These are phyloP conservation scores for Rhinella marina DNA, from an alignment of 2,797 vertebrate species.

Conservation along the genomic window DNA sequence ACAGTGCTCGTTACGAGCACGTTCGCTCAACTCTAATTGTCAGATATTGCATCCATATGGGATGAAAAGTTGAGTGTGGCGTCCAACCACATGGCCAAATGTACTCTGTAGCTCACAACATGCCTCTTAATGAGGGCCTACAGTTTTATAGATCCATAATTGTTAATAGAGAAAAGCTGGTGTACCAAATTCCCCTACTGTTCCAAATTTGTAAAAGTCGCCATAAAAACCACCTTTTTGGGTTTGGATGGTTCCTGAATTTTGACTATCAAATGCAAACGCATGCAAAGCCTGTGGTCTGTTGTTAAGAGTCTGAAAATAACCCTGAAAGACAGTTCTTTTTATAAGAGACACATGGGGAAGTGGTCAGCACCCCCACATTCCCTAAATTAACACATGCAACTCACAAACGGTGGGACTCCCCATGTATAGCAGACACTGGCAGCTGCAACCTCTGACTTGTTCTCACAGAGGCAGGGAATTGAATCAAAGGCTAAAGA, in stretches of 20 bases:
- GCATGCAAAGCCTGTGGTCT: background rate
- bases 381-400: constrained; percentile 69
- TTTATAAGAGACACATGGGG: constrained; percentile 39
- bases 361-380: constrained; percentile 24
- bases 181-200: background rate
- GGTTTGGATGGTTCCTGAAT: background rate
- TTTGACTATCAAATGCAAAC: background rate
- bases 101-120: background rate
- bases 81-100: background rate
- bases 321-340: constrained; percentile 1
- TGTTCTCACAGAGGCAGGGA: constrained; percentile 74
- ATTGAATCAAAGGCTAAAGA: constrained; percentile 78
- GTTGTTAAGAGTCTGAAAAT: background rate
- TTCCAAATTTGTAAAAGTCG: background rate
- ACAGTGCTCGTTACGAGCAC: no score
- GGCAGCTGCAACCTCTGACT: constrained; percentile 90
- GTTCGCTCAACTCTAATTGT: no score
- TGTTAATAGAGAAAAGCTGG: background rate
- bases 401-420: constrained; percentile 73
- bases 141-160: background rate
- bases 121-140: background rate
- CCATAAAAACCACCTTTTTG: background rate
- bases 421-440: constrained; percentile 74
- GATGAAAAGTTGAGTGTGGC: background rate
- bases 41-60: background rate